Conservation (phyloP, 2,797 vertebrate species). For the Cyclura pinguis region DNA sequence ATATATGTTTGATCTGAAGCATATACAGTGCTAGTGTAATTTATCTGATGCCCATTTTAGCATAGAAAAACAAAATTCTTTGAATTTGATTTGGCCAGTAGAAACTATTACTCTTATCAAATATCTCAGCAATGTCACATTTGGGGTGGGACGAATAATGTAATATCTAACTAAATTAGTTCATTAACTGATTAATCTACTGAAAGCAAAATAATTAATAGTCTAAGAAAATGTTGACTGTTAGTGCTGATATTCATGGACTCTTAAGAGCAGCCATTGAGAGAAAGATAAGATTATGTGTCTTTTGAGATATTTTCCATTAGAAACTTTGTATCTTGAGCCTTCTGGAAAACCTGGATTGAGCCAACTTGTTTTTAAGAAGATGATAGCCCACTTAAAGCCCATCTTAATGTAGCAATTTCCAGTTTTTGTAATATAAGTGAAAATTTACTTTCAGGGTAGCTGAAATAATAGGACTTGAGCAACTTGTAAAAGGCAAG, state of each 20-base stretch:
- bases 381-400: background rate
- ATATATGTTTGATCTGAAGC: background rate
- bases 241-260: slow-evolving; percentile 30
- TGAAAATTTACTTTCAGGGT: background rate
- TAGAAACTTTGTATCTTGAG: background rate
- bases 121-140: slow-evolving; percentile 5
- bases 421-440: background rate
- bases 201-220: slow-evolving; percentile 35
- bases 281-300: background rate
- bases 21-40: background rate
- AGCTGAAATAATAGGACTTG: too few species aligned
- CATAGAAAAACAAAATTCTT: background rate
- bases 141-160: background rate
- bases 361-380: background rate
- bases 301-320: background rate
- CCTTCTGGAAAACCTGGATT: slow-evolving; percentile 21
- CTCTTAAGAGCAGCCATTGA: background rate
- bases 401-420: background rate
- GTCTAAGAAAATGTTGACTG: slow-evolving; percentile 22
- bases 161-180: slow-evolving; percentile 20
- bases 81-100: background rate
- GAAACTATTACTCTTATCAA: background rate
- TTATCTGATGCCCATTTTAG: background rate
- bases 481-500: background rate
- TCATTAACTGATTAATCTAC: slow-evolving; percentile 38